These are phyloP conservation scores for Furnarius figulus DNA, from an alignment of 2,113 vertebrate species.

Conservation along the genomic window DNA sequence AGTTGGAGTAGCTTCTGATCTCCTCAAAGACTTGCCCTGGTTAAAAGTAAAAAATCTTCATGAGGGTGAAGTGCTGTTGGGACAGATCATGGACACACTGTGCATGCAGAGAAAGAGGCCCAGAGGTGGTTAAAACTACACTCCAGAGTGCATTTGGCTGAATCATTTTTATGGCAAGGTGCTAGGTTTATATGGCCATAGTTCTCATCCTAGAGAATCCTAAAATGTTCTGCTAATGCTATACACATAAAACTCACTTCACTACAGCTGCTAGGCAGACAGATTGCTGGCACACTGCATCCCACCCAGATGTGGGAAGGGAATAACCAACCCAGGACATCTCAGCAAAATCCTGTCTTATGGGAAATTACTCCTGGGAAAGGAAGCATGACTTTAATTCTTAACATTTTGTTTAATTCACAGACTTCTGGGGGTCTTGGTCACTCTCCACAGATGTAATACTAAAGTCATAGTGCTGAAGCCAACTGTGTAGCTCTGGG, in stretches of 20 bases:
- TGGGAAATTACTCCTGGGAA: constrained; percentile 9
- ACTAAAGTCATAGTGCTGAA: background rate
- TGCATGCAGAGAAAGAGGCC: background rate
- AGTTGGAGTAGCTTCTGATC: background rate
- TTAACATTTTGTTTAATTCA: background rate
- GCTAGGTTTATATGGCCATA: constrained; percentile 21
- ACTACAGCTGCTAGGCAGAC: constrained; percentile 11
- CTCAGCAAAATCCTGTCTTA: background rate
- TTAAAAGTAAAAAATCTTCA: background rate
- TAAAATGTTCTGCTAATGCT: constrained; percentile 50
- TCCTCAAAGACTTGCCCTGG: background rate
- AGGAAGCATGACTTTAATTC: background rate
- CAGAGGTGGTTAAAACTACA: background rate
- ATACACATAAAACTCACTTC: constrained; percentile 27
- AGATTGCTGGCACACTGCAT: constrained; percentile 13
- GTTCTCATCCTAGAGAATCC: constrained; percentile 41
- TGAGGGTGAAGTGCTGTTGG: background rate
- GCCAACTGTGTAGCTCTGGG: background rate
- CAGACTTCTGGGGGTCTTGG: background rate
- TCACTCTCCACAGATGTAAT: background rate
- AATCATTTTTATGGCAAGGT: background rate
- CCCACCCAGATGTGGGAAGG: constrained; percentile 1
- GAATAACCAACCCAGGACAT: background rate
- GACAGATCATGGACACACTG: background rate
- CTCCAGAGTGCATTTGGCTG: background rate